Evolutionary conservation across 2,797 vertebrate species (phyloP).

Genomic region (Cynodonichthys magdalenae): DNA sequence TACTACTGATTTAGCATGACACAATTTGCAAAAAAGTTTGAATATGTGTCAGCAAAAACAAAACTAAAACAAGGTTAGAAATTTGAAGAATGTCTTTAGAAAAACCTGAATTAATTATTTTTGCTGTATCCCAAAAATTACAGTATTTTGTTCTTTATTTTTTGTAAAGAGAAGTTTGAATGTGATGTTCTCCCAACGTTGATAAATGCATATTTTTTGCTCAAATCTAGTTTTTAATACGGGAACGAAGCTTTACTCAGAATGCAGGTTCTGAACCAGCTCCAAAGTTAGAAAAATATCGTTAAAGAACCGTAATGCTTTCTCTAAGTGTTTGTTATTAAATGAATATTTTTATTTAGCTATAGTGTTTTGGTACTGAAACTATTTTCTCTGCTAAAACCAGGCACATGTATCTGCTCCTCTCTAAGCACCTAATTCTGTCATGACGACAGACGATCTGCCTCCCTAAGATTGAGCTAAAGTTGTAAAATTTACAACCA

Average conservation of each 20-base stretch:
- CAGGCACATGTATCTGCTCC: background rate
- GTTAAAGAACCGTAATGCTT: constrained; percentile 11
- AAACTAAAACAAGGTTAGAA: too few relatives aligned
- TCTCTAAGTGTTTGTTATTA: constrained; percentile 22
- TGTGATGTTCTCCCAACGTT: background rate
- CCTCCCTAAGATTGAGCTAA: background rate
- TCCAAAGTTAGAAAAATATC: background rate
- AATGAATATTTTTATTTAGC: constrained; percentile 26
- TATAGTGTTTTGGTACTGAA: constrained; percentile 28
- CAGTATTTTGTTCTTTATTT: too few relatives aligned
- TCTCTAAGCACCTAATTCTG: background rate
- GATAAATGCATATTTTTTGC: background rate
- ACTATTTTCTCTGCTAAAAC: background rate
- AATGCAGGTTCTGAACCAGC: background rate
- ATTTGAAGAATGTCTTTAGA: too few relatives aligned
- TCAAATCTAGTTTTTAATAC: constrained; percentile 2
- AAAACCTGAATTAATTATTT: too few relatives aligned
- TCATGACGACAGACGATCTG: background rate
- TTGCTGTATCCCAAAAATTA: too few relatives aligned
- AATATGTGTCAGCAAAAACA: too few relatives aligned
- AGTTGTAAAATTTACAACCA: background rate
- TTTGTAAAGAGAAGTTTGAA: background rate
- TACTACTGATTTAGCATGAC: too few relatives aligned
- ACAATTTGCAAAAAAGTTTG: too few relatives aligned
- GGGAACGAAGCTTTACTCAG: constrained; percentile 25